Evolutionary conservation across 1,140 invertebrate genomes (phyloP).

Genomic region (Bicyclus anynana): DNA sequence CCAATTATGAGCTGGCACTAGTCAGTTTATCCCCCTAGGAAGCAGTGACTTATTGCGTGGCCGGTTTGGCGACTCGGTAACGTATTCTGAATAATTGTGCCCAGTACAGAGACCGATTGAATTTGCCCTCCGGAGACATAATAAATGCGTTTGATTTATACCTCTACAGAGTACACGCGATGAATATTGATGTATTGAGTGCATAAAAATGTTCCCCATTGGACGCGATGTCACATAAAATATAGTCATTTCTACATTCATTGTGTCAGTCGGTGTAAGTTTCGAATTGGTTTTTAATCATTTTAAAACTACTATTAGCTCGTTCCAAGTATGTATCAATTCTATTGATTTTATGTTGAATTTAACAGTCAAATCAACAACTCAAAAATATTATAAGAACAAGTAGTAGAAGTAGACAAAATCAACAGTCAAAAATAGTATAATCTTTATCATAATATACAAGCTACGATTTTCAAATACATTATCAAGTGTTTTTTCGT

Average conservation of each 20-base stretch:
- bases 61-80: slow-evolving; percentile 50
- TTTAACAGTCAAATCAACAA: too few species aligned
- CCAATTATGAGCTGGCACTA: slow-evolving; percentile 62
- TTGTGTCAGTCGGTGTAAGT: too few species aligned
- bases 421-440: too few species aligned
- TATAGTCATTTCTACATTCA: not conserved
- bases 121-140: slow-evolving; percentile 43
- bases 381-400: too few species aligned
- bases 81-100: slow-evolving; percentile 68
- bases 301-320: too few species aligned
- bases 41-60: slow-evolving; percentile 60
- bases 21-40: slow-evolving; percentile 48
- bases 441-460: too few species aligned
- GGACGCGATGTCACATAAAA: not conserved
- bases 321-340: too few species aligned
- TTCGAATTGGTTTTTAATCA: too few species aligned
- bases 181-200: slow-evolving; percentile 2
- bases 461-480: too few species aligned
- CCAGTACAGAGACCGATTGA: slow-evolving; percentile 49
- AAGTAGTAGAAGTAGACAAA: too few species aligned
- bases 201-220: not conserved
- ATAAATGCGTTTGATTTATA: slow-evolving; percentile 36
- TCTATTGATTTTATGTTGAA: too few species aligned
- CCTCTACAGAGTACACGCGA: not conserved
- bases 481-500: too few species aligned